phyloP scores from a whole-genome alignment of 2,797 vertebrate species.

The Tiaroga cobitis region DNA sequence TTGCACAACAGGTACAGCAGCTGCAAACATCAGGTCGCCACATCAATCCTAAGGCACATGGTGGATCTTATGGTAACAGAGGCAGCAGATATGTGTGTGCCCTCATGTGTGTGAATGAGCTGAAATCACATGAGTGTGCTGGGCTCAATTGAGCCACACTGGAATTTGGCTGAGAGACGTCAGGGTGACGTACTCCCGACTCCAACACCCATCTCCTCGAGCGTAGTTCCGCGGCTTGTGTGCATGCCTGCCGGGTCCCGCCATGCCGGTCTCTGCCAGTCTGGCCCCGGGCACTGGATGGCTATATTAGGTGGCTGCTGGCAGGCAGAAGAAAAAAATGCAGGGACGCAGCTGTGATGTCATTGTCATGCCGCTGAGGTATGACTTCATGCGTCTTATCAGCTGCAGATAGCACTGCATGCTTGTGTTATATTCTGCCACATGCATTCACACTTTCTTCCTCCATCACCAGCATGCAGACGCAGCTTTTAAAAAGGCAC shows the following conservation, averaged over 20 bases:
- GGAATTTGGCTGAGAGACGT: conserved; percentile 65
- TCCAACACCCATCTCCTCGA: background rate
- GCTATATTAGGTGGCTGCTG: conserved; percentile 74
- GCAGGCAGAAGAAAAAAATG: conserved; percentile 27
- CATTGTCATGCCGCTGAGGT: conserved; percentile 72
- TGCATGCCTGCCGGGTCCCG: conserved; percentile 19
- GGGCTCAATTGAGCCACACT: conserved; percentile 37
- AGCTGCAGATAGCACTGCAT: conserved; percentile 58
- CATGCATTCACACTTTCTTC: conserved; percentile 40
- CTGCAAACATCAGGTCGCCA: conserved; percentile 51
- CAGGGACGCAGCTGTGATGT: conserved; percentile 66
- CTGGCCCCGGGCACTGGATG: conserved; percentile 54
- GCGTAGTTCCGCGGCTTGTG: background rate
- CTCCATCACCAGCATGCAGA: conserved; percentile 36
- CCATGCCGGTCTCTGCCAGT: conserved; percentile 41
- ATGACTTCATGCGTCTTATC: conserved; percentile 74
- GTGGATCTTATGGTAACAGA: conserved; percentile 34
- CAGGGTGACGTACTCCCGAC: conserved; percentile 60
- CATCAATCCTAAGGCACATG: conserved; percentile 44
- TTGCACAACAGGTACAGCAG: conserved; percentile 28
- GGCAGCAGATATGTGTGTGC: conserved; percentile 12
- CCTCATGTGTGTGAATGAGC: conserved; percentile 32
- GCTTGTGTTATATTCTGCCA: conserved; percentile 64
- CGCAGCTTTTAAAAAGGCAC: conserved; percentile 60
- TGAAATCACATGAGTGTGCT: conserved; percentile 48